Percentiles rank a stretch among this genome's conserved stretches.
phyloP scores from a whole-genome alignment of 1,140 invertebrate species.

The Melipona quadrifasciata region DNA sequence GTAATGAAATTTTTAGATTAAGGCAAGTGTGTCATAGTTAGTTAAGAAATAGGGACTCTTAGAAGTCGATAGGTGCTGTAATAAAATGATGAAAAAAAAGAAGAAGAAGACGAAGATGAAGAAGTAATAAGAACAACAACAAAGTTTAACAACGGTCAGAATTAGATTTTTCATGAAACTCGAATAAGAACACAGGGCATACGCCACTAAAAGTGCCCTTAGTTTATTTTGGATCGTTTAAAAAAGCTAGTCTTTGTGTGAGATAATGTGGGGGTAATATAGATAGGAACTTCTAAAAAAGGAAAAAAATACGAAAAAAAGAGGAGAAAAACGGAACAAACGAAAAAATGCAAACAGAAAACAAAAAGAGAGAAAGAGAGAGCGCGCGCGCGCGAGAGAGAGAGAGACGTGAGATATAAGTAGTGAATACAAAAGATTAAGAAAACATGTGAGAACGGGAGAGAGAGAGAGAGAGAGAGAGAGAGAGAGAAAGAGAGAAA shows the following conservation, averaged over 20 bases:
- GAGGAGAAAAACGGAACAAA: conserved; percentile 25
- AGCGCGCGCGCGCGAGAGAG: conserved; percentile 9
- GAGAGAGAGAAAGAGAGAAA: conserved; percentile 46
- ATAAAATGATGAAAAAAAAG: conserved; percentile 55
- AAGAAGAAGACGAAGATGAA: conserved; percentile 30
- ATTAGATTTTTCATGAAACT: conserved; percentile 79
- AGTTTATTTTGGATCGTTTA: conserved; percentile 80
- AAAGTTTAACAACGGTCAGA: conserved; percentile 72
- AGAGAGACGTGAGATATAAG: conserved; percentile 25
- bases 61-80: conserved; percentile 77
- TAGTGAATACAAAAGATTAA: conserved; percentile 18
- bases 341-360: conserved; percentile 15
- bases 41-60: conserved; percentile 72
- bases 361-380: conserved; percentile 23
- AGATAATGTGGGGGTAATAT: conserved; percentile 72
- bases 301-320: conserved; percentile 65
- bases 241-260: conserved; percentile 78
- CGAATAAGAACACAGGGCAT: conserved; percentile 75
- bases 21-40: conserved; percentile 76
- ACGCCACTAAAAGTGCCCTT: conserved; percentile 80
- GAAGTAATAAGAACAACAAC: conserved; percentile 45
- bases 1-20: conserved; percentile 69
- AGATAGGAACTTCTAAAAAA: conserved; percentile 74
- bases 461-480: background rate
- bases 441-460: conserved; percentile 28